A percentile compares a stretch with the other conserved stretches of the same genome.
Evolutionary conservation across 2,888 invertebrate genomes (phyloP).

Genomic region (Eretmocerus hayati): DNA sequence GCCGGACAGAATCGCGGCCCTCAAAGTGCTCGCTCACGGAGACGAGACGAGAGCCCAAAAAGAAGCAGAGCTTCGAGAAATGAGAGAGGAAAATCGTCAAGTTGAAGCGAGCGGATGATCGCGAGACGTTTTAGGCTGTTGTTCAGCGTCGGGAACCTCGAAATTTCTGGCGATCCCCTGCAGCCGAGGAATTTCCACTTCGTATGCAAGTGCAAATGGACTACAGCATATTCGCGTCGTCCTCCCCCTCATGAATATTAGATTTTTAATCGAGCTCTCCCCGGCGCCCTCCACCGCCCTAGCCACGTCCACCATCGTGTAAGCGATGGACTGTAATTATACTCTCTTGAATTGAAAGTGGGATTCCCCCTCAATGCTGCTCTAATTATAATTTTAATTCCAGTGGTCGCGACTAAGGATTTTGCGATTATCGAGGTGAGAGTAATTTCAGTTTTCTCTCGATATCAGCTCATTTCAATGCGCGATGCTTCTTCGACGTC

Average conservation of each 20-base stretch:
- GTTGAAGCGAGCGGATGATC: neutral
- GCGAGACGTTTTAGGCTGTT: neutral
- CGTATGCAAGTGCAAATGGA: neutral
- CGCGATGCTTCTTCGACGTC: too few relatives aligned
- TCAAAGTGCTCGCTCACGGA: too few relatives aligned
- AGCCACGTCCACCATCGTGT: too few relatives aligned
- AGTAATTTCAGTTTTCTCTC: too few relatives aligned
- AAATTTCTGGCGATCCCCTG: neutral
- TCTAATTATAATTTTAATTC: too few relatives aligned
- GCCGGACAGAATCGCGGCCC: neutral
- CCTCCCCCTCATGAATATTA: conserved; percentile 8
- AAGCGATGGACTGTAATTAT: conserved; percentile 1
- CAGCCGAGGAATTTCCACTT: neutral
- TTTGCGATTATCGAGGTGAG: too few relatives aligned
- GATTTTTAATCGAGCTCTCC: conserved; percentile 4
- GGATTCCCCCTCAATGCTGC: too few relatives aligned
- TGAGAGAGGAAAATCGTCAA: neutral
- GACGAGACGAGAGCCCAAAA: too few relatives aligned
- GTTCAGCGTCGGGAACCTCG: neutral
- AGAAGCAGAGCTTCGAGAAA: too few relatives aligned
- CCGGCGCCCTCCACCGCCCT: neutral
- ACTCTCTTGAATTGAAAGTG: too few relatives aligned
- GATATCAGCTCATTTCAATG: too few relatives aligned
- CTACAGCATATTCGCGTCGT: neutral
- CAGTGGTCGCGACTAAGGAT: too few relatives aligned